A percentile compares a stretch with the other conserved stretches of the same genome.
phyloP scores from a whole-genome alignment of 2,888 invertebrate genomes.

The Diadromus collaris region DNA sequence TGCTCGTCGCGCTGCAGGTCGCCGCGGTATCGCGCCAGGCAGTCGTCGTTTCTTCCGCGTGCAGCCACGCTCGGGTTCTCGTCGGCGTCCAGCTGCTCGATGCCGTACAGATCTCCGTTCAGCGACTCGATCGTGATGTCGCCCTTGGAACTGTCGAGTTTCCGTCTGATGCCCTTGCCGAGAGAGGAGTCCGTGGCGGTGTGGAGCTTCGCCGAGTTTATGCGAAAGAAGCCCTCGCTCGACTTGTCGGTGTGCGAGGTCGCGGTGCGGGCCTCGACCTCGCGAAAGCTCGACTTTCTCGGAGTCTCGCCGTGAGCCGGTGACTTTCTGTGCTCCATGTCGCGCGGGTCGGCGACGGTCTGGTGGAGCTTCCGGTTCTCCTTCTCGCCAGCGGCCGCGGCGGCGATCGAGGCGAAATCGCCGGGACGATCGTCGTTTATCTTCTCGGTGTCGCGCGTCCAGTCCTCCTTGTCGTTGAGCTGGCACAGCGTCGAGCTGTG shows the following conservation, averaged over 20 bases:
- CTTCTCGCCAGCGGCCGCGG: conserved; percentile 43
- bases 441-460: conserved; percentile 50
- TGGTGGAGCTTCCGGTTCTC: conserved; percentile 59
- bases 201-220: conserved; percentile 45
- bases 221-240: conserved; percentile 51
- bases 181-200: conserved; percentile 50
- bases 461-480: conserved; percentile 53
- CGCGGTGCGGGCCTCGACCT: conserved; percentile 57
- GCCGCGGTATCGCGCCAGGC: conserved; percentile 29
- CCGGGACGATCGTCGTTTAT: conserved; percentile 49
- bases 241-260: conserved; percentile 57
- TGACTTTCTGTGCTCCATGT: conserved; percentile 68
- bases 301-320: conserved; percentile 69
- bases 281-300: conserved; percentile 66
- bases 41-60: conserved; percentile 36
- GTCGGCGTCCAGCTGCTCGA: conserved; percentile 45
- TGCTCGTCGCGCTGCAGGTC: conserved; percentile 29
- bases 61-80: conserved; percentile 17
- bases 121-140: conserved; percentile 44
- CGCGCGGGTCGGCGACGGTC: conserved; percentile 62
- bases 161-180: conserved; percentile 56
- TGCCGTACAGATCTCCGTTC: conserved; percentile 50
- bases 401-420: conserved; percentile 46
- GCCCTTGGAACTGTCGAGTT: conserved; percentile 54
- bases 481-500: conserved; percentile 34